These are phyloP conservation scores for Tetranychus truncatus DNA, from an alignment of 2,888 invertebrate genomes.

Conservation along the genomic window DNA sequence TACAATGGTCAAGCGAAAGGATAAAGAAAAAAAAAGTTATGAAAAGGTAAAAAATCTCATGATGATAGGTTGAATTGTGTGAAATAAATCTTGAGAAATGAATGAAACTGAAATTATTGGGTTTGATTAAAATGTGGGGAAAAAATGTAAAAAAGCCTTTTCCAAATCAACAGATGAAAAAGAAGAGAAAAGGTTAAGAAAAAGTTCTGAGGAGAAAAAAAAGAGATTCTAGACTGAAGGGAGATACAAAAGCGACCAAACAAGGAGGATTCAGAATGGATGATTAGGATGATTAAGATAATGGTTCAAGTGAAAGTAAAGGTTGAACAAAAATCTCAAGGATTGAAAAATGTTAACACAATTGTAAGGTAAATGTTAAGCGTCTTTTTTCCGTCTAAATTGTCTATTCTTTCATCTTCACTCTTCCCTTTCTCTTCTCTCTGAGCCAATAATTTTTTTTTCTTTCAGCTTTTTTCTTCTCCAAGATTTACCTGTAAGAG, in stretches of 20 bases:
- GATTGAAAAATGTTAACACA: background rate
- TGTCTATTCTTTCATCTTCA: background rate
- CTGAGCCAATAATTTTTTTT: background rate
- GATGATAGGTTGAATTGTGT: background rate
- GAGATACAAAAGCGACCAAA: background rate
- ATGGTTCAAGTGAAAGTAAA: background rate
- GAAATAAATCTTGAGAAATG: no score
- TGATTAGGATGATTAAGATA: background rate
- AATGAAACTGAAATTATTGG: no score
- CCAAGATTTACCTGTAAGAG: background rate
- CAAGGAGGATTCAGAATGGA: background rate
- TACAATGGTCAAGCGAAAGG: background rate
- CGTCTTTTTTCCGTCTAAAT: background rate
- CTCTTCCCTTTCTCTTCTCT: background rate
- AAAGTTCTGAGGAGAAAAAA: no score
- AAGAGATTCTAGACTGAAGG: no score
- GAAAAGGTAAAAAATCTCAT: background rate
- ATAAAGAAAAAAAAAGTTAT: background rate
- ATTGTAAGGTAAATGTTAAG: background rate
- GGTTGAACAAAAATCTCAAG: background rate
- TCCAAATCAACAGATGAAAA: no score
- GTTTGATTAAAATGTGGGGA: no score
- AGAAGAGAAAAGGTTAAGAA: no score
- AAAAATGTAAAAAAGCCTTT: no score
- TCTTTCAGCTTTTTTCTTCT: background rate